Evolutionary conservation across 2,113 vertebrate species (phyloP), one percentile per base, ranked within the genome.

Genomic region (Poicephalus meyeri): DNA sequence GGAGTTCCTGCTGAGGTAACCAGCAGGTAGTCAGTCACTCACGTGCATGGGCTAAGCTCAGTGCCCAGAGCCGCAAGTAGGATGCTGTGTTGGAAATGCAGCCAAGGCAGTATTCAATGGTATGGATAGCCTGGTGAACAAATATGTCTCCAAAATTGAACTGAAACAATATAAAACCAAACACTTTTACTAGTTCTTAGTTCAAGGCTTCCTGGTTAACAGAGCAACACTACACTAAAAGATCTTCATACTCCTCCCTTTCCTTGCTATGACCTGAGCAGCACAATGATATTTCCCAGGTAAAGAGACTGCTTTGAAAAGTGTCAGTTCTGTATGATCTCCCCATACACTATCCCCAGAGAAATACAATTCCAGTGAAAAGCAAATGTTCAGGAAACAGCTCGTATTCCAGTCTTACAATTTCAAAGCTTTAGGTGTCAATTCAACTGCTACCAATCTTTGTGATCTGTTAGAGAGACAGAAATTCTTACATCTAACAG

Each of bases 71-170:
- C 7, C 98, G 96, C 69, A 98, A 94, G 92, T 98, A 98, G 41
- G 98, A 98, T 21, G 98, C 98, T 37, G 98, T 98, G 95, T 98
- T 98, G 83, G 98, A 98, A 96, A 98, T 98, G 94, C 98, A 98
- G 88, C 98, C 98, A 58, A 98, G 98, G 71, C 98, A 98, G 89
- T 98, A 98, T 74, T 98, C 98, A 37, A 98, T 98, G 60, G 98
- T 98, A 80, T 98, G 98, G 83, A 98, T 98, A 29, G 97, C 97
- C 92, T 98, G 98, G 87, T 98, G 98, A 77, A 98, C 98, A 97
- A 98, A 98, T 12, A 69, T 63, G 26, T 98, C 97, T 65, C 98
- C 97, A 65, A 97, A 97, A 87, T 98, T 92, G 95, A 98, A 98
- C 98, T 98, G 92, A 91, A 98, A 97, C 47, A 87, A 64, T 14